Evolutionary conservation across 2,113 vertebrate genomes (phyloP).

Genomic region (Larimichthys crocea): DNA sequence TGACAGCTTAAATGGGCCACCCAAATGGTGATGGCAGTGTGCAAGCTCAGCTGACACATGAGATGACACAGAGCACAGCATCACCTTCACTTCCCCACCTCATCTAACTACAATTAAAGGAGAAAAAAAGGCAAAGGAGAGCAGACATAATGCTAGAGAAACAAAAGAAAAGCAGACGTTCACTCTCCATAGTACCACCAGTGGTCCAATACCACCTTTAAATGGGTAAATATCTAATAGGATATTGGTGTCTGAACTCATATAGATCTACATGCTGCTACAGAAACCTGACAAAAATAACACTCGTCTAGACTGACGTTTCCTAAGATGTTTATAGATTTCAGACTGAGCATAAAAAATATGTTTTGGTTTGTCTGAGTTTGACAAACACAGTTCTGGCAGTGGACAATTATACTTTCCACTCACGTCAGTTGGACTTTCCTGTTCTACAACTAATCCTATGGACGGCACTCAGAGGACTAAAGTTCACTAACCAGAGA

Average conservation of each 20-base stretch:
- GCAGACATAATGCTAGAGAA: neutral
- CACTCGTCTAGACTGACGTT: too few relatives aligned
- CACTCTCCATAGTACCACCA: neutral
- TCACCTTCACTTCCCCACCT: conserved; percentile 14
- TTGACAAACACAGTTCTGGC: neutral
- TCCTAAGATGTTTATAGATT: neutral
- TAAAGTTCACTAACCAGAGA: neutral
- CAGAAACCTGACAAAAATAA: neutral
- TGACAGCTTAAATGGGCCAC: conserved; percentile 51
- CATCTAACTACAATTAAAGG: neutral
- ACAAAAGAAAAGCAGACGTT: neutral
- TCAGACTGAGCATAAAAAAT: neutral
- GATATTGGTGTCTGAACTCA: neutral
- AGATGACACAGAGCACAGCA: conserved; percentile 30
- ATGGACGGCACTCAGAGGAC: neutral
- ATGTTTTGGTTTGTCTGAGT: conserved; percentile 4
- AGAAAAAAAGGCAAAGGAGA: neutral
- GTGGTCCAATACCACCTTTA: neutral
- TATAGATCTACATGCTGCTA: neutral
- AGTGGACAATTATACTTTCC: neutral
- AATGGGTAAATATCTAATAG: neutral
- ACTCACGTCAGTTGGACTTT: neutral
- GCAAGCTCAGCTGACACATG: conserved; percentile 62
- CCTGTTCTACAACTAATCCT: neutral
- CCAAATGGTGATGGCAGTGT: conserved; percentile 64